These are phyloP conservation scores for Thamnophis elegans DNA, from an alignment of 2,797 vertebrate genomes.

Conservation along the genomic window DNA sequence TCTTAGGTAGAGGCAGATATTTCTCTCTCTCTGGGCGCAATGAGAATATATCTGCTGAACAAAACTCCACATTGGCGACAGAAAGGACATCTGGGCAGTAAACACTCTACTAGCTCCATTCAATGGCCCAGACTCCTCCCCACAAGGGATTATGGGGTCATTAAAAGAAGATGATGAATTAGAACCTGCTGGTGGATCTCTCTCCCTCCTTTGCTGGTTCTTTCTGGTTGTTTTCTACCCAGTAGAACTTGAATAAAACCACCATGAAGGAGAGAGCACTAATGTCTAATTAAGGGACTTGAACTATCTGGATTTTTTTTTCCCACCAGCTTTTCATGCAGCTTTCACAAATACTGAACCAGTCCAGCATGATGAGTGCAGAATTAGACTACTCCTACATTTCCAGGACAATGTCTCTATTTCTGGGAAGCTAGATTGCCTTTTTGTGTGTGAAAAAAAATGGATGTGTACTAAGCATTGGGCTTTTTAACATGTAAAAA, in stretches of 20 bases:
- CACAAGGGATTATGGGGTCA: no score
- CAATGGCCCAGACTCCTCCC: no score
- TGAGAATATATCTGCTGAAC: no score
- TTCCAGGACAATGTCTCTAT: neutral
- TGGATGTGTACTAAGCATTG: neutral
- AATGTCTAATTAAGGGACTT: neutral
- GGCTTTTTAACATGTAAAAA: neutral
- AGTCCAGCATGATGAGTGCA: neutral
- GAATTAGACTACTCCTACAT: neutral
- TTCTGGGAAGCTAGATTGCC: neutral
- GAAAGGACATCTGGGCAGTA: no score
- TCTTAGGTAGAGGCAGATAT: no score
- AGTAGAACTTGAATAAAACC: neutral
- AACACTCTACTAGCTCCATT: no score
- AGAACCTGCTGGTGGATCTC: neutral
- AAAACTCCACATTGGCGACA: no score
- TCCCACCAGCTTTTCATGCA: neutral
- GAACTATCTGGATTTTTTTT: neutral
- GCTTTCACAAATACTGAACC: neutral
- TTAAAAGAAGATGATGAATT: neutral
- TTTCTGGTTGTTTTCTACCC: neutral
- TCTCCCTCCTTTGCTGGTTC: neutral
- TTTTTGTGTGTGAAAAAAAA: neutral
- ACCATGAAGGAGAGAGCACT: neutral
- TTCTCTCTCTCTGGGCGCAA: no score